Evolutionary conservation across 2,888 invertebrate species (phyloP).

Genomic region (Elysia crispata): DNA sequence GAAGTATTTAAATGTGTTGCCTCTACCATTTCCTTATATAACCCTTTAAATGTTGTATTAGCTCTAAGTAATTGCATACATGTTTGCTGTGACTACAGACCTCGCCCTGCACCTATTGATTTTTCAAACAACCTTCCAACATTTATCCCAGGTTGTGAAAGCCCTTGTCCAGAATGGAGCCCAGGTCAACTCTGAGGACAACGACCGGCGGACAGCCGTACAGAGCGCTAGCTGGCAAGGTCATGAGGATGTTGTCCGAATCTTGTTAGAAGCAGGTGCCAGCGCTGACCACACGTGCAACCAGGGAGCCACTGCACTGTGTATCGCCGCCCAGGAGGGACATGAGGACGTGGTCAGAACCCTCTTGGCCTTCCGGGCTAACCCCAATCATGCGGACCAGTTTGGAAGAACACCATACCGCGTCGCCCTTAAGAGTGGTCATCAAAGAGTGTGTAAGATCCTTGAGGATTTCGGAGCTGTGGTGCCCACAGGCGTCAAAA

Average conservation of each 20-base stretch:
- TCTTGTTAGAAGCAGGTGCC: slow-evolving; percentile 87
- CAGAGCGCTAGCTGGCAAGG: slow-evolving; percentile 98
- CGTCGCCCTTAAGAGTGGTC: slow-evolving; percentile 94
- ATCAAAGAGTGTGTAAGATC: slow-evolving; percentile 84
- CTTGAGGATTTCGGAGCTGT: slow-evolving; percentile 82
- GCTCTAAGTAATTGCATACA: no score
- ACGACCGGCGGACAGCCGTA: slow-evolving; percentile 86
- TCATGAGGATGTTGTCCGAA: slow-evolving; percentile 88
- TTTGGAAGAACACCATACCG: slow-evolving; percentile 80
- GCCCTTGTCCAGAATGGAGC: slow-evolving; percentile 85
- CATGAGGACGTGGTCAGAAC: slow-evolving; percentile 93
- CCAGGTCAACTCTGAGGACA: slow-evolving; percentile 83
- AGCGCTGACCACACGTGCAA: slow-evolving; percentile 93
- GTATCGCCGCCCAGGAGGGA: slow-evolving; percentile 97
- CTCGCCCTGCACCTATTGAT: not conserved
- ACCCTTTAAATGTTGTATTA: no score
- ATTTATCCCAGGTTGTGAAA: slow-evolving; percentile 24
- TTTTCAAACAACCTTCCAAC: not conserved
- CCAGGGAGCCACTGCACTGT: slow-evolving; percentile 94
- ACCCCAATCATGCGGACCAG: slow-evolving; percentile 78
- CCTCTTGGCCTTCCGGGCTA: slow-evolving; percentile 78
- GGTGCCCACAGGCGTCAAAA: slow-evolving; percentile 65
- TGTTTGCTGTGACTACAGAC: not conserved
- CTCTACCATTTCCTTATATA: no score
- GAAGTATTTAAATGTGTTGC: no score